A percentile compares a stretch with the other conserved stretches of the same genome.
phyloP scores from a whole-genome alignment of 2,888 invertebrate species.

The Dexiosoma caninum region DNA sequence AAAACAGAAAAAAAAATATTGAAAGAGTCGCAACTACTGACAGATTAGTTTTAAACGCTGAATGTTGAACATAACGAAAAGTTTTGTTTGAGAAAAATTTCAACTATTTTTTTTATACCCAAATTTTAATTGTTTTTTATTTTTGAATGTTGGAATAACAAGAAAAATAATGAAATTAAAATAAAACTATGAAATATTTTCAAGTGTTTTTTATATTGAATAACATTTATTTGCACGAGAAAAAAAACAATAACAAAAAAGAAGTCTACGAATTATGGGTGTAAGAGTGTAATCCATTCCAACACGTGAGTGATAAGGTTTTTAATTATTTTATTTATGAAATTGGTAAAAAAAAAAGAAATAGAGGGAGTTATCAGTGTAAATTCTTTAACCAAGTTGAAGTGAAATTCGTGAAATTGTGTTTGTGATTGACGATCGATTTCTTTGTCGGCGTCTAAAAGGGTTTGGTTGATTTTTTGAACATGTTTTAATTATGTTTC shows the following conservation, averaged over 20 bases:
- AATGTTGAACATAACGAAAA: constrained; percentile 21
- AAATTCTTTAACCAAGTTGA: not conserved
- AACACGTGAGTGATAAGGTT: constrained; percentile 45
- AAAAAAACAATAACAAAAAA: not conserved
- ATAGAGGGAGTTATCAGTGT: too few relatives aligned
- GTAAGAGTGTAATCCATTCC: constrained; percentile 34
- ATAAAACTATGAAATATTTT: not conserved
- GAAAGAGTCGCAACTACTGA: not conserved
- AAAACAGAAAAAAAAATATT: not conserved
- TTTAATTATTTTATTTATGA: too few relatives aligned
- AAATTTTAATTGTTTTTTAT: too few relatives aligned
- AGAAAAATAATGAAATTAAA: not conserved
- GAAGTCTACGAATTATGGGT: not conserved
- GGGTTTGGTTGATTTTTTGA: too few relatives aligned
- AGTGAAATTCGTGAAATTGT: not conserved
- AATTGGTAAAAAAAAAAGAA: too few relatives aligned
- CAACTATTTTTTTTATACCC: too few relatives aligned
- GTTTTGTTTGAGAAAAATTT: too few relatives aligned
- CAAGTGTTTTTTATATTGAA: not conserved
- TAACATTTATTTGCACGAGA: not conserved
- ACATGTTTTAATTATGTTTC: too few relatives aligned
- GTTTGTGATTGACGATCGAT: too few relatives aligned
- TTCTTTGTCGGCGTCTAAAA: too few relatives aligned
- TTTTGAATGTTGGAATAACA: too few relatives aligned
- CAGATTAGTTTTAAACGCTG: constrained; percentile 34